Conservation (phyloP, 2,113 vertebrate species). For the Acrocephalus arundinaceus region DNA sequence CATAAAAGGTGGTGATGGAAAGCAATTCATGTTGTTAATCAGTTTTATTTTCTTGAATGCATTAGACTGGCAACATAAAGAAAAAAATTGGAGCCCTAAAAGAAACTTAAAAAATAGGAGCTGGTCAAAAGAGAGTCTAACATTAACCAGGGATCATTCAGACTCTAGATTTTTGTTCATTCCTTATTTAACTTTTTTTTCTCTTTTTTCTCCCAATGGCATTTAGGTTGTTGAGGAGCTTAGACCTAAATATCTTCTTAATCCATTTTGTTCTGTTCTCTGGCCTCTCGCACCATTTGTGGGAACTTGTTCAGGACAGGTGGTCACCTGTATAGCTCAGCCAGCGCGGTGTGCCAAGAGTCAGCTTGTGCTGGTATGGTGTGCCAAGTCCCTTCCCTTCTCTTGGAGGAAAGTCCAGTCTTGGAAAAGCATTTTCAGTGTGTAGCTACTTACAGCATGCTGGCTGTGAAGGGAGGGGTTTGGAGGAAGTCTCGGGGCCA, state of each 20-base stretch:
- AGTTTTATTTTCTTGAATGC: background rate
- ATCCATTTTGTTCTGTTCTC: background rate
- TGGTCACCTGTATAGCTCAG: background rate
- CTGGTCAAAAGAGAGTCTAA: background rate
- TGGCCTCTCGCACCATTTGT: background rate
- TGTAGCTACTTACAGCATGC: background rate
- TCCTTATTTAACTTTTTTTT: background rate
- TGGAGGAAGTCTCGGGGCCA: rapidly evolving
- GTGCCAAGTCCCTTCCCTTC: background rate
- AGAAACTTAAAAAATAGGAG: background rate
- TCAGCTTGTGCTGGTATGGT: background rate
- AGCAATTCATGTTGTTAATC: background rate
- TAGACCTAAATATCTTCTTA: background rate
- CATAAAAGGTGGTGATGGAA: background rate
- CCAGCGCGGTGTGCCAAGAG: rapidly evolving
- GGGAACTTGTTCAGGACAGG: background rate
- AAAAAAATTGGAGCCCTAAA: background rate
- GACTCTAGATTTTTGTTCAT: background rate
- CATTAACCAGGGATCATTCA: background rate
- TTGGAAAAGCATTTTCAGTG: background rate
- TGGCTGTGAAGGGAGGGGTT: background rate
- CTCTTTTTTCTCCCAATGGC: rapidly evolving
- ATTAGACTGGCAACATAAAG: background rate
- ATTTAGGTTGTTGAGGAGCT: background rate
- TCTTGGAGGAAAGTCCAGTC: background rate